Evolutionary conservation across 2,888 invertebrate species (phyloP).

Genomic region (Trachelus tabidus): DNA sequence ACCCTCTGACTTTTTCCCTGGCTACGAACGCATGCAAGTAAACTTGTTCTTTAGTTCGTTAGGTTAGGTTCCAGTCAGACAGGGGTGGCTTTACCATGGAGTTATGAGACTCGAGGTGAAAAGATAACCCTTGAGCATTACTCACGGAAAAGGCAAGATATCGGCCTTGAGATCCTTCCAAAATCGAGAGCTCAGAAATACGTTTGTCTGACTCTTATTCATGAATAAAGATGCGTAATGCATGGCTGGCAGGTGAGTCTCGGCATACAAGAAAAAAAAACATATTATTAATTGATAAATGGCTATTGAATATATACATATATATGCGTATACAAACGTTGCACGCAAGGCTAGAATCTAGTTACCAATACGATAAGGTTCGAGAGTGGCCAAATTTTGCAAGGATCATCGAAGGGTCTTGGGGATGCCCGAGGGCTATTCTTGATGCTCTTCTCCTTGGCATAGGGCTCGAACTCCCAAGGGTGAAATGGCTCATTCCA

Average conservation of each 20-base stretch:
- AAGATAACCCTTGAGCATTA: conserved; percentile 62
- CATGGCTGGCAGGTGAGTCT: no score
- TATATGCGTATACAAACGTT: no score
- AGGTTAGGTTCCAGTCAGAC: conserved; percentile 37
- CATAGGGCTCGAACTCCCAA: conserved; percentile 56
- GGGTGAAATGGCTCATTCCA: conserved; percentile 66
- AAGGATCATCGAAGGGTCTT: conserved; percentile 50
- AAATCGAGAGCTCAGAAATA: background rate
- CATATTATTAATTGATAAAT: no score
- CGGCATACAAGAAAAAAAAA: no score
- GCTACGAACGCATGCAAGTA: conserved; percentile 37
- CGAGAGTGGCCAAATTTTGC: conserved; percentile 42
- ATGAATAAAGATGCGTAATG: no score
- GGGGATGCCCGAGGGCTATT: conserved; percentile 57
- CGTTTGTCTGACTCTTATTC: no score
- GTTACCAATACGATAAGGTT: background rate
- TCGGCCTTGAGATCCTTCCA: background rate
- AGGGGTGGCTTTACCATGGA: conserved; percentile 37
- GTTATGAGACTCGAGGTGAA: conserved; percentile 61
- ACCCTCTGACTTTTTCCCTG: background rate
- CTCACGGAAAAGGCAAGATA: conserved; percentile 40
- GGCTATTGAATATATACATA: no score
- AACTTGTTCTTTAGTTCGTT: conserved; percentile 63
- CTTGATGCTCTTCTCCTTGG: conserved; percentile 31
- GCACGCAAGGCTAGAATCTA: no score